Evolutionary conservation across 2,113 vertebrate genomes (phyloP).

Genomic region (Carlito syrichta): DNA sequence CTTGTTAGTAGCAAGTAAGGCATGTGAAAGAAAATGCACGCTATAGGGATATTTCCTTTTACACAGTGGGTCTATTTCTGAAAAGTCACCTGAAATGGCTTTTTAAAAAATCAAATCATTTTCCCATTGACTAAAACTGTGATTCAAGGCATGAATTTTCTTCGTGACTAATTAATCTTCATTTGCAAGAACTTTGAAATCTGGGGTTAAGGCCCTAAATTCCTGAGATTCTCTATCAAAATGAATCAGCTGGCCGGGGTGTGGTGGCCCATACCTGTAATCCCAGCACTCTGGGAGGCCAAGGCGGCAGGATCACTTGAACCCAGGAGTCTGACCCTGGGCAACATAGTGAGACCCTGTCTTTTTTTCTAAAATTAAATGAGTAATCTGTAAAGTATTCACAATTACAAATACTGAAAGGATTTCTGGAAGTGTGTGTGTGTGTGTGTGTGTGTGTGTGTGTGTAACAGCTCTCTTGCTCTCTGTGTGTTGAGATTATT

Average conservation of each 20-base stretch:
- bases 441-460: background rate
- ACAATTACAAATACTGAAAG: background rate
- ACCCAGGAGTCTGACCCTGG: no score
- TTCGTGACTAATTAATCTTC: constrained; percentile 24
- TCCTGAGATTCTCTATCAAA: background rate
- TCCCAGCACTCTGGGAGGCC: no score
- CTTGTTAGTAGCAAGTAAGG: background rate
- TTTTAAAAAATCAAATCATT: background rate
- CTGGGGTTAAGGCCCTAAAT: background rate
- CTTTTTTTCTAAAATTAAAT: no score
- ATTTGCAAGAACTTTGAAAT: constrained; percentile 6
- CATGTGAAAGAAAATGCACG: background rate
- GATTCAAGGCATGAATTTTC: background rate
- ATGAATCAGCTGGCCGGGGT: no score
- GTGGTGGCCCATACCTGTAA: no score
- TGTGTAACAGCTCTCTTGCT: background rate
- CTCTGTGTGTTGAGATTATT: background rate
- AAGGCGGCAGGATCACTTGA: no score
- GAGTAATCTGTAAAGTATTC: constrained; percentile 16
- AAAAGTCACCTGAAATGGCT: background rate
- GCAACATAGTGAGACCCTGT: no score
- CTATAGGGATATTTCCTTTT: background rate
- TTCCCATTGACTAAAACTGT: background rate
- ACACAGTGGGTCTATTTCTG: background rate
- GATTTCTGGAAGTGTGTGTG: background rate